Base-by-base conservation (phyloP, 2,113 vertebrate species). In the Odocoileus virginianus region DNA sequence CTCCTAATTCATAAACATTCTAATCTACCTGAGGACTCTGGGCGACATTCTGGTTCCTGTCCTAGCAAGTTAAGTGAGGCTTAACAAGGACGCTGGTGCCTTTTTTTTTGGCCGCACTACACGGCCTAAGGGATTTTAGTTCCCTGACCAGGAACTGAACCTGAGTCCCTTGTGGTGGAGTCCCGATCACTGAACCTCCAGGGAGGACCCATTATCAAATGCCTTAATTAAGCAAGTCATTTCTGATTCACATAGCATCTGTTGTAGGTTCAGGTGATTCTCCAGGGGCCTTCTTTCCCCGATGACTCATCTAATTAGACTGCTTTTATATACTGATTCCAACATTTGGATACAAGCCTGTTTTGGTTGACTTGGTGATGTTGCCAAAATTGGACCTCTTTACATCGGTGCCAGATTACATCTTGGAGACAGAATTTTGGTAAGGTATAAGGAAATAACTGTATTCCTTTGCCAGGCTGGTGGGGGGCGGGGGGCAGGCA, bases 401-500 rank as follows among this genome's bases (percentile, higher is more conserved):
- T 33, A 50, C 28, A 50, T 17, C 5, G 5, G 45, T 50, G 28
- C 28, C 45, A 47, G 76, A 79, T 50, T 79, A 50, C 45, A 79
- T 79, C 76, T 50, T 16, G 45, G 76, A 33, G 45, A 79, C 16
- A 33, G 43, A 79, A 16, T 81, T 81, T 47, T 81, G 28, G 45
- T 50, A 16, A 50, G 33, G 45, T 50, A 81, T 47, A 81, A 81
- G 50, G 45, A 81, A 81, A 50, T 11, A 81, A 30, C 45, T 50
- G 50, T 6, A 50, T 79, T 79, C 23, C 45, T 50, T 50, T 79
- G 45, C 27, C 14, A 79, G 43, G 25, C 43, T 40, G 9, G 17
- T 47, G 47, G 9, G 1, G 0, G 0, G 3, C 4, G 6, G 11
- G 21, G 11, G 0, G 67, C 36, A 2, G 12, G 14, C 25, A 47